Conservation (phyloP, 35 echinoderm and acorn worm genomes). For the Lytechinus pictus region DNA sequence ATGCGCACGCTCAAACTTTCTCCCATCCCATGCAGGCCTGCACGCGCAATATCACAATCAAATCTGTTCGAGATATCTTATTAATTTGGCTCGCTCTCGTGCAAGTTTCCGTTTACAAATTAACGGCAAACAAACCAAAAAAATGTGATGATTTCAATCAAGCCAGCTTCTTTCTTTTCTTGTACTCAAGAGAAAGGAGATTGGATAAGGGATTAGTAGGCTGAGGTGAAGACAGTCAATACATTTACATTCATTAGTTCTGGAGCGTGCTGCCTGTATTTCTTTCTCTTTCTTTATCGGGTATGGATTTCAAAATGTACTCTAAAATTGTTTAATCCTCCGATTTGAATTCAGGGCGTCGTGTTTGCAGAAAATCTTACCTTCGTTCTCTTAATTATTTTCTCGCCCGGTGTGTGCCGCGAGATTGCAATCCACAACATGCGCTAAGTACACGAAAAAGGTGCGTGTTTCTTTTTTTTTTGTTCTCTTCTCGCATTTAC, state of each 20-base stretch:
- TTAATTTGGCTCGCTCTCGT: slow-evolving; percentile 1
- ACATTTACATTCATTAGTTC: slow-evolving; percentile 20
- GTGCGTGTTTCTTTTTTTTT: not conserved
- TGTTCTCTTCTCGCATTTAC: not conserved
- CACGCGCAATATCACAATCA: not conserved
- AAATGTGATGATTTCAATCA: slow-evolving; percentile 8
- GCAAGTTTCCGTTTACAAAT: slow-evolving; percentile 13
- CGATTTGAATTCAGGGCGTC: slow-evolving; percentile 1
- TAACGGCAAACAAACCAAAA: not conserved
- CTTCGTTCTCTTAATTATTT: slow-evolving; percentile 1
- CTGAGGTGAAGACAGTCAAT: not conserved
- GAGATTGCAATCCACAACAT: not conserved
- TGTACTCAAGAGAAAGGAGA: not conserved
- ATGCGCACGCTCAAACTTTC: not conserved
- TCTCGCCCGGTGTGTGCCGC: not conserved
- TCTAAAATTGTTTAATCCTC: slow-evolving; percentile 12
- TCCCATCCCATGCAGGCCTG: not conserved
- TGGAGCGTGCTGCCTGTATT: not conserved
- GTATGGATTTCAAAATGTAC: slow-evolving; percentile 19
- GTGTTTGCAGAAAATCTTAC: slow-evolving; percentile 12
- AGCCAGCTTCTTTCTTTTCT: not conserved
- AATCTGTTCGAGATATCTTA: not conserved
- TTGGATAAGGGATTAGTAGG: slow-evolving; percentile 1
- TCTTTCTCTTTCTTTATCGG: not conserved
- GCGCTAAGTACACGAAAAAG: not conserved